Evolutionary conservation across 2,113 vertebrate genomes (phyloP).

Genomic region (Menura novaehollandiae): DNA sequence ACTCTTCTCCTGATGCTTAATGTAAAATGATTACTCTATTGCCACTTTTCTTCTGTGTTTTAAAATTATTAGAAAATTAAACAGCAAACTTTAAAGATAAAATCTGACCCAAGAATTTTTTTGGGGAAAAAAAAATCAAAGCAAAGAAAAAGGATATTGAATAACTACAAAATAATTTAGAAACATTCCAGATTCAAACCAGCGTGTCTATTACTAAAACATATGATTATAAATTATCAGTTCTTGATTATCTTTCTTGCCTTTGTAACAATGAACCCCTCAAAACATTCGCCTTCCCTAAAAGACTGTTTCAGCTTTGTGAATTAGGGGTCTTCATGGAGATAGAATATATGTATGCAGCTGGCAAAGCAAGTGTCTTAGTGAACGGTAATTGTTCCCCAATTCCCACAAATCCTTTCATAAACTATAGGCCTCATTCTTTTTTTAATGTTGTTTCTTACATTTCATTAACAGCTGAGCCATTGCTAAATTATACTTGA

Average conservation of each 20-base stretch:
- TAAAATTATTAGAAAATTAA: slow-evolving; percentile 21
- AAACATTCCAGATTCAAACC: neutral
- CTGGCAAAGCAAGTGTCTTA: slow-evolving; percentile 28
- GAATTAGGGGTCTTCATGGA: neutral
- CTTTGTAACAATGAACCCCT: neutral
- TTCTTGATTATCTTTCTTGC: neutral
- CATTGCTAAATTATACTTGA: neutral
- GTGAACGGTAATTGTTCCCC: slow-evolving; percentile 3
- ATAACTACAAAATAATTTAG: neutral
- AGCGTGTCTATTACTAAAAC: neutral
- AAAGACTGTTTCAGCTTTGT: slow-evolving; percentile 3
- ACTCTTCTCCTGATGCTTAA: slow-evolving; percentile 11
- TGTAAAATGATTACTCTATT: slow-evolving; percentile 30
- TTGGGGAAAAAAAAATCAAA: neutral
- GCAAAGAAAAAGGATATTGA: neutral
- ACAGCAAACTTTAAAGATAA: neutral
- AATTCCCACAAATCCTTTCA: slow-evolving; percentile 38
- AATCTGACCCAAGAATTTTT: neutral
- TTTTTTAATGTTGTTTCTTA: neutral
- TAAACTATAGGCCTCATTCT: neutral
- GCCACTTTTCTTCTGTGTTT: neutral
- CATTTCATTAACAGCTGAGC: neutral
- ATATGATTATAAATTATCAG: neutral
- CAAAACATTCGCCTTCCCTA: neutral
- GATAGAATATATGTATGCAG: neutral